Base-by-base conservation (phyloP, 2,797 vertebrate genomes). In the Novumbra hubbsi region DNA sequence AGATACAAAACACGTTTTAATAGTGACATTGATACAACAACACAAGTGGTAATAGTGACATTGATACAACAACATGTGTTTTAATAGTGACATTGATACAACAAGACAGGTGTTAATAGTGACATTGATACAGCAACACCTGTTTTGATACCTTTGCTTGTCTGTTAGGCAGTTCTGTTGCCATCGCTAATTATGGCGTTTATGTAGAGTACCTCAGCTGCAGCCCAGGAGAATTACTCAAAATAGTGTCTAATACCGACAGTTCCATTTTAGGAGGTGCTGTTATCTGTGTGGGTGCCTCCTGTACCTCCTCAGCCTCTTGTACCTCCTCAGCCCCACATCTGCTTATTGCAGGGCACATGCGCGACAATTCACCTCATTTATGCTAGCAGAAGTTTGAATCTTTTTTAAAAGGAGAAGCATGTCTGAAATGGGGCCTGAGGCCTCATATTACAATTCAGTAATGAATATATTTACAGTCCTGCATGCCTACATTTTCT, bases 161-260 rank as follows among this genome's bases (percentile, higher is more conserved):
- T 72, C 50, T 62, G 70, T 30, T 21, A 41, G 30, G 30, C 70
- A 52, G 27, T 62, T 66, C 81, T 76, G 72, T 86, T 86, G 87
- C 85, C 83, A 80, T 83, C 88, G 88, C 90, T 92, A 98, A 98
- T 96, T 97, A 96, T 96, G 95, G 94, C 96, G 95, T 98, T 98
- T 98, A 96, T 97, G 94, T 96, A 93, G 93, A 96, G 96, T 94
- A 95, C 95, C 94, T 94, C 89, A 92, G 93, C 94, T 95, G 91
- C 93, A 92, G 93, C 93, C 93, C 86, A 93, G 94, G 93, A 94
- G 94, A 94, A 94, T 93, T 95, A 90, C 93, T 94, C 94, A 95
- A 96, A 96, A 96, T 94, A 95, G 95, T 95, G 94, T 94, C 90
- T 94, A 93, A 94, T 95, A 95, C 94, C 93, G 93, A 94, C 91